Base-by-base conservation (phyloP, 2,888 invertebrate genomes). In the Tinea trinotella region DNA sequence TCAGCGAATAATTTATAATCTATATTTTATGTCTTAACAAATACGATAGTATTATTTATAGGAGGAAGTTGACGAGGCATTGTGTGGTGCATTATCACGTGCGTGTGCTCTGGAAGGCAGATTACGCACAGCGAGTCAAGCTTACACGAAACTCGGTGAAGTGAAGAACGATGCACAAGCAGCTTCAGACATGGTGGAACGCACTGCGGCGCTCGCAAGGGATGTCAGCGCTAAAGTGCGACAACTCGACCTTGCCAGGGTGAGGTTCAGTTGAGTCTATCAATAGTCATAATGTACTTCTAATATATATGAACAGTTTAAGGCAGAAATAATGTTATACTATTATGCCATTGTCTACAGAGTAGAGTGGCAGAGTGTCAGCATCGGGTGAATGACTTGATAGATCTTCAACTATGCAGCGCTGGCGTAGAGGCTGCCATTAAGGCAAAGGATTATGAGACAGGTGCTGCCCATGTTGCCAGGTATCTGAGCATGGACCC, bases 401-500 rank as follows among this genome's bases (percentile, higher is more conserved):
- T 98, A 56, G 98, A 99, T 73, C 86, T 99, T 53, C 96, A 98
- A 76, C 88, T 96, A 56, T 99, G 99, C 73, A 97, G 97, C 52
- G 96, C 98, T 71, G 99, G 98, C n/a, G 99, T 99, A 0, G 94
- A 97, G 60, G 91, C 94, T 52, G 98, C 99, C 0, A 91, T 99
- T 54, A 90, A 91, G 59, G 94, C 95, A 62, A 97, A 98, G 76
- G 97, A 99, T 74, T 99, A 95, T 80, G 99, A 99, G 76, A 93
- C 57, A 84, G 97, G 98, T 54, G 98, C 99, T 9, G 96, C 92
- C 0, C 98, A 98, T 70, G 94, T 99, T 48, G 96, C 98, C 62
- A 89, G 99, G 44, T 98, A 96, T 77, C 87, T 98, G 40, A 92
- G 93, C 54, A 95, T 98, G 91, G 98, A 98, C 80, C 96, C 97